A percentile compares a stretch with the other conserved stretches of the same genome.
Evolutionary conservation across 1,140 invertebrate species (phyloP).

Genomic region (Brachionus rubens): DNA sequence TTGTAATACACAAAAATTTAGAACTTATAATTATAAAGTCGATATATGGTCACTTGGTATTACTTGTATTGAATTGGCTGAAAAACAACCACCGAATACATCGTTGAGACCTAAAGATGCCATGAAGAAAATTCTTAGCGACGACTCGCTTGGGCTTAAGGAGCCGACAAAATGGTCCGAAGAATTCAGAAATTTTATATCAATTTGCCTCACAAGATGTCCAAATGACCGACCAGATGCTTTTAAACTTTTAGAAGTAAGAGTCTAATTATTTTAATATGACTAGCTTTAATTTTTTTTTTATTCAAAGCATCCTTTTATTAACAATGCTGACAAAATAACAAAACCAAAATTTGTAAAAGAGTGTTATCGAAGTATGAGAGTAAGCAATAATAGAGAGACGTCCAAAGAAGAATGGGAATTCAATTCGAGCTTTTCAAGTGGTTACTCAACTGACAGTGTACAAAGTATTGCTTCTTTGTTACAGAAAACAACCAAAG

Average conservation of each 20-base stretch:
- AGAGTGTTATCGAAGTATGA: background rate
- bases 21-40: slow-evolving; percentile 72
- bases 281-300: background rate
- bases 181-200: slow-evolving; percentile 88
- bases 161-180: slow-evolving; percentile 66
- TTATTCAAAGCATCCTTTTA: background rate
- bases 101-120: slow-evolving; percentile 99
- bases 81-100: slow-evolving; percentile 97
- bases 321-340: background rate
- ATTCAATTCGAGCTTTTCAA: no score
- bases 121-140: slow-evolving; percentile 96
- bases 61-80: slow-evolving; percentile 96
- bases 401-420: no score
- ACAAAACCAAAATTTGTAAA: background rate
- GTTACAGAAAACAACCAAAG: no score
- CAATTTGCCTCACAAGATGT: slow-evolving; percentile 54
- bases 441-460: no score
- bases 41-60: slow-evolving; percentile 86
- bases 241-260: background rate
- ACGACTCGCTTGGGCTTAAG: slow-evolving; percentile 84
- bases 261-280: background rate
- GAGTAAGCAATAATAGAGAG: background rate
- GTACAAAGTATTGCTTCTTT: no score
- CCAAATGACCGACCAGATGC: background rate
- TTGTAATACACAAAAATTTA: slow-evolving; percentile 24